These are phyloP conservation scores for Pachymerium ferrugineum DNA, from an alignment of 2,888 invertebrate genomes.

Conservation along the genomic window DNA sequence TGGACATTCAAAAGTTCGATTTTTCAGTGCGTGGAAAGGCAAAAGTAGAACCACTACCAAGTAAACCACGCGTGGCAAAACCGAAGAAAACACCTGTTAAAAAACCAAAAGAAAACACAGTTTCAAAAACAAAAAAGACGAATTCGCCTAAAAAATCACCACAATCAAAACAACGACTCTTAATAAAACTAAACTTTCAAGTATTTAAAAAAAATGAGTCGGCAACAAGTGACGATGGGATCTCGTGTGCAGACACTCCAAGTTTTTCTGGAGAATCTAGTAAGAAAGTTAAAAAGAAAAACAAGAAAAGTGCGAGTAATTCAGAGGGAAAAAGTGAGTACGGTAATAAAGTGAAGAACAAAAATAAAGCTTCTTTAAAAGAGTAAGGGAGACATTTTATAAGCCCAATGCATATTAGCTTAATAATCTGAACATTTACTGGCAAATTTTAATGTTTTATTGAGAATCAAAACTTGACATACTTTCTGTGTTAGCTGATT, in stretches of 20 bases:
- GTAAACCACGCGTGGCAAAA: not conserved
- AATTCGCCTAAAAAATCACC: not conserved
- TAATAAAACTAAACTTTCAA: conserved; percentile 15
- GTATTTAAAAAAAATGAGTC: not conserved
- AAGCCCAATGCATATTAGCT: not conserved
- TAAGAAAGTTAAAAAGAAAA: not conserved
- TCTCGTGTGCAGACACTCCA: not conserved
- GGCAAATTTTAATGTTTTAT: too few species aligned
- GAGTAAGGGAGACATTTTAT: not conserved
- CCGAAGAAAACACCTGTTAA: not conserved
- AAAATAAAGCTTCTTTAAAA: not conserved
- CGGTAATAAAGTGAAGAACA: not conserved
- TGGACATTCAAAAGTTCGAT: conserved; percentile 31
- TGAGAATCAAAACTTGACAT: too few species aligned
- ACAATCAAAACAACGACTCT: conserved; percentile 1
- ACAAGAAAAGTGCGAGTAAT: not conserved
- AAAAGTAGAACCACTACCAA: not conserved
- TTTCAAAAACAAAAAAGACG: not conserved
- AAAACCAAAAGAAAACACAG: not conserved
- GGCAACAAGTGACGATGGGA: not conserved
- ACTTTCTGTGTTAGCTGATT: too few species aligned
- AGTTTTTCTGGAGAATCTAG: not conserved
- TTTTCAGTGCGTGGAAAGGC: conserved; percentile 30
- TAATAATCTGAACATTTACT: too few species aligned
- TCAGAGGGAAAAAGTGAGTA: not conserved